A percentile compares a stretch with the other conserved stretches of the same genome.
phyloP scores from a whole-genome alignment of 2,888 invertebrate species.

The Acrobasis consociella region DNA sequence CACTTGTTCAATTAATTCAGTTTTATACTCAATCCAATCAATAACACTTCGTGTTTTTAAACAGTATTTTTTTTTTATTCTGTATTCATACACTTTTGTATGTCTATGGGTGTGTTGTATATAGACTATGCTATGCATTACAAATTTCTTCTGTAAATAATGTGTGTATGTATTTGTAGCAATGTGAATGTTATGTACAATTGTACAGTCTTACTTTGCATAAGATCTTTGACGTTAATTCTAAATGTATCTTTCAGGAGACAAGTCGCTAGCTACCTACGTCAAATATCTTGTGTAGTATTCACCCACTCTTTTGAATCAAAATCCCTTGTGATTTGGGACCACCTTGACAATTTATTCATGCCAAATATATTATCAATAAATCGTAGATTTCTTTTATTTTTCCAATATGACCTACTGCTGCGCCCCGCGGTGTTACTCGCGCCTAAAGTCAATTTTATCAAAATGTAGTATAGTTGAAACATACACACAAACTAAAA shows the following conservation, averaged over 20 bases:
- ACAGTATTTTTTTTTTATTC: background rate
- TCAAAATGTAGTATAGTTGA: no score
- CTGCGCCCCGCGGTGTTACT: no score
- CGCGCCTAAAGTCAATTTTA: no score
- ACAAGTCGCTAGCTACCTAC: background rate
- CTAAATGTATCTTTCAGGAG: background rate
- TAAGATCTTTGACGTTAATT: background rate
- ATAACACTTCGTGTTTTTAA: background rate
- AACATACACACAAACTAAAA: no score
- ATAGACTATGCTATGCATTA: background rate
- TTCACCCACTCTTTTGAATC: constrained; percentile 1
- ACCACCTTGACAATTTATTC: constrained; percentile 53
- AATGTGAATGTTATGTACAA: constrained; percentile 12
- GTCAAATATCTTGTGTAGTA: background rate
- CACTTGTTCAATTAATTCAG: no score
- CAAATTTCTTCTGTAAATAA: background rate
- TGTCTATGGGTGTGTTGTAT: background rate
- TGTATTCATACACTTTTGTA: background rate
- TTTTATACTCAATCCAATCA: background rate
- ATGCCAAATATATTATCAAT: constrained; percentile 58
- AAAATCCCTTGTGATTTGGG: constrained; percentile 50
- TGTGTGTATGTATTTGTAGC: background rate
- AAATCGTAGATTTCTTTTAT: constrained; percentile 36
- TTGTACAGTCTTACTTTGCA: background rate
- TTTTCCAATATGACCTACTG: no score